Evolutionary conservation across 2,797 vertebrate genomes (phyloP), one percentile per base, ranked within the genome.

Genomic region (Acanthornis magna): DNA sequence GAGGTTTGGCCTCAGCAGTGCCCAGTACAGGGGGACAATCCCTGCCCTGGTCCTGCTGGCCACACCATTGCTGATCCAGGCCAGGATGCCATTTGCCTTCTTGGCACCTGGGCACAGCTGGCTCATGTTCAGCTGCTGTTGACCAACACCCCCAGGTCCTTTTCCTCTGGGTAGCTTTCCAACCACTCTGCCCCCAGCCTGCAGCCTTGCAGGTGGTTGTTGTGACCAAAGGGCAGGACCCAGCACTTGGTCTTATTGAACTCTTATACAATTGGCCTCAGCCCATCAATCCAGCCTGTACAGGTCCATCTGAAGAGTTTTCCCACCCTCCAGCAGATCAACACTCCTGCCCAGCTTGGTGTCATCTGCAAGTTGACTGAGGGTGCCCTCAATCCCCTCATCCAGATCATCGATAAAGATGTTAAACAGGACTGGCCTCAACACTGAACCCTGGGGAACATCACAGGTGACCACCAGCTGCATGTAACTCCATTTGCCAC

Each of bases 81-180:
- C n/a, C 53, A 79, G 51, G 45, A 18, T 51, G 51, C 6, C 60
- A 21, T 0, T 51, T 32, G n/a, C 45, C 29, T 51, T 10, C 19
- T 26, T 51, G 47, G 47, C 29, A 13, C 47, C 23, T 54, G 67
- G 36, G 0, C 1, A 43, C 22, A 16, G 0, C 53, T 58, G 45
- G n/a, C 8, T 73, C 9, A 0, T 15, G 25, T 60, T 38, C 53
- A 88, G 29, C 60, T 40, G 23, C 16, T 79, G 16, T 6, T 0
- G 1, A 45, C 5, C 19, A 14, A 4, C 38, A n/a, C 13, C 1
- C 1, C 3, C 23, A 73, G 20, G 8, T 11, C 53, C 29, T 73
- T n/a, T n/a, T n/a, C n/a, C n/a, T n/a, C n/a, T n/a, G n/a, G n/a
- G n/a, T n/a, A n/a, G n/a, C n/a, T n/a, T 80, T 16, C 29, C 85